Base-by-base conservation (phyloP, 2,888 invertebrate species). In the Eupsilia transversa region DNA sequence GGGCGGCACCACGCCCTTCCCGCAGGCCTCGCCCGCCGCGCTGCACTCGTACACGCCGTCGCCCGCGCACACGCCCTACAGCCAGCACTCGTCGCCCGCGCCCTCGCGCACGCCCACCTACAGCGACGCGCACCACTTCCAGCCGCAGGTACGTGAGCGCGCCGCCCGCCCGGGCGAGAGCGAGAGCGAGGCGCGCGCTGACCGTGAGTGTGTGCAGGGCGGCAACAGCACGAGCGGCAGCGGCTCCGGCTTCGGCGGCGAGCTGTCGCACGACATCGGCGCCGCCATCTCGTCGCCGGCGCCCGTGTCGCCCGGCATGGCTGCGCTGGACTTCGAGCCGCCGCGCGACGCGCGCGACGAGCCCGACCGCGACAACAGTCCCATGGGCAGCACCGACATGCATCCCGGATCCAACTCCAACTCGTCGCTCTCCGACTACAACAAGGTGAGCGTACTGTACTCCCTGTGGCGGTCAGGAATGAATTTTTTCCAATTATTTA, bases 261-360 rank as follows among this genome's bases (percentile, higher is more conserved):
- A 98, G 91, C 95, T 98, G 84, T 98, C 98, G 77, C 97, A 97
- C 74, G 98, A 98, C 91, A 98, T 98, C 90, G 98, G 98, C 90
- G 98, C 98, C 17, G 98, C 98, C 70, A 98, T 98, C 89, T 97
- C 98, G 77, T 97, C 98, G 61, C 97, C 97, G 20, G 97, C 97
- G 84, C 97, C 97, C 57, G 97, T 97, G 68, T 98, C 98, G 59
- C 98, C 98, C 35, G 97, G 97, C 86, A 94, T 97, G 85, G 97
- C 97, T 52, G 97, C 97, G 87, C 97, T 98, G 69, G 98, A 98
- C 93, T 98, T 98, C 92, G 98, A 98, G 90, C 98, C 98, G 68
- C 98, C 95, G 73, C 91, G 91, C 71, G 91, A 85, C 94, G 73
- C 94, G 74, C 91, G 91, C 80, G 77, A 84, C 86, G 91, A 86